phyloP scores from a whole-genome alignment of 2,888 invertebrate species.

The Xestobium rufovillosum region DNA sequence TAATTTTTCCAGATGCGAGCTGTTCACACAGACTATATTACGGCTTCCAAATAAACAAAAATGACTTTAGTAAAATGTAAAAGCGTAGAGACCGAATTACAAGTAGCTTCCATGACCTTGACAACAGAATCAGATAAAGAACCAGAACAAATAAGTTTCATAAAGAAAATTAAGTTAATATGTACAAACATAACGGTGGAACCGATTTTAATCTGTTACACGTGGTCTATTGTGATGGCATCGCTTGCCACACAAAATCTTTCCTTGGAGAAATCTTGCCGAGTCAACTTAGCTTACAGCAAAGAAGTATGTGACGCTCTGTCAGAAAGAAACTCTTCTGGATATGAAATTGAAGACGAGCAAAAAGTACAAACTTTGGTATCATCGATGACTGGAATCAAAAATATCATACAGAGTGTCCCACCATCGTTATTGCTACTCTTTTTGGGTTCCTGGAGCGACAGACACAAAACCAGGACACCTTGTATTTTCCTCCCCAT shows the following conservation, averaged over 20 bases:
- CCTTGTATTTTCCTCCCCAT: constrained; percentile 52
- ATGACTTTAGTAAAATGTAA: too few species aligned
- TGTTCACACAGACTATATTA: too few species aligned
- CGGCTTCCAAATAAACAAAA: too few species aligned
- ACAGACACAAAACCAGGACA: constrained; percentile 50
- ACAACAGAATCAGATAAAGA: too few species aligned
- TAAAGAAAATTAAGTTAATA: constrained; percentile 42
- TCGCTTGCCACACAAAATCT: constrained; percentile 71
- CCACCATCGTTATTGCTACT: constrained; percentile 50
- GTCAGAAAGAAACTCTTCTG: constrained; percentile 58
- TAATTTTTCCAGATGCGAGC: too few species aligned
- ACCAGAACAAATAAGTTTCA: too few species aligned
- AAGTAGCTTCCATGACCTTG: too few species aligned
- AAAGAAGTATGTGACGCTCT: constrained; percentile 66
- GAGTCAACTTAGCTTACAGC: constrained; percentile 65
- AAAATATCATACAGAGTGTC: constrained; percentile 48
- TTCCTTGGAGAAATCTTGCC: constrained; percentile 74
- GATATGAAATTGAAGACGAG: constrained; percentile 53
- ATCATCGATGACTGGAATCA: constrained; percentile 47
- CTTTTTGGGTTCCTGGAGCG: constrained; percentile 56
- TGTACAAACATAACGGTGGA: constrained; percentile 60
- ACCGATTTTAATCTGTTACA: constrained; percentile 61
- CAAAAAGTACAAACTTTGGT: constrained; percentile 29
- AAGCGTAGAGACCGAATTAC: too few species aligned
- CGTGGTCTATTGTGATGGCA: constrained; percentile 50